Evolutionary conservation across 2,888 invertebrate genomes (phyloP), one percentile per base, ranked within the genome.

Genomic region (Caenorhabditis panamensis): DNA sequence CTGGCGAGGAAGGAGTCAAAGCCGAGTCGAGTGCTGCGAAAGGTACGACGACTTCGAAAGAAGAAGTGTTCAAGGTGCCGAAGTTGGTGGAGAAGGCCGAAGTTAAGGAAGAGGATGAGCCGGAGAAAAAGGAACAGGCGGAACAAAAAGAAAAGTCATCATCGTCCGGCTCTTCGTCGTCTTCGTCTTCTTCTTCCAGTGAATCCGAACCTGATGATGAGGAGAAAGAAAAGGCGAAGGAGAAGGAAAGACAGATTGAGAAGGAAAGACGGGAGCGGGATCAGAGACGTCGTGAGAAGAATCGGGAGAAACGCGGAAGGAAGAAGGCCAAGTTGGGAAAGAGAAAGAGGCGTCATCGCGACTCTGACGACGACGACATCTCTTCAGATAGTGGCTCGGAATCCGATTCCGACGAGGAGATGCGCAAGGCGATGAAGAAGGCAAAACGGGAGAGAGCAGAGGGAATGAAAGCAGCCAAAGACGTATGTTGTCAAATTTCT

Each of bases 1-100:
- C 95, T 28, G 96, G 96, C 0, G 95, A 95, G 89, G 94, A 87
- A 41, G 89, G 89, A 9, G 64, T 78, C 1, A 71, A 79, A n/a
- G 80, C 79, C 2, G 79, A 75, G 41, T 58, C 59, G 2, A 64
- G 75, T 22, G 77, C 78, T n/a, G 78, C 81, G 5, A 47, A 47
- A 16, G 80, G 80, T n/a, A 66, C 67, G n/a, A 80, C 75, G 11
- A 80, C 80, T 8, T 69, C 75, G 9, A 80, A 66, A 1, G 75
- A 80, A 44, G 61, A 59, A 37, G 63, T 68, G 1, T 80, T 80
- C 72, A 79, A 79, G 41, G 62, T 58, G 4, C 79, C 76, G 9
- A 62, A 76, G 16, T n/a, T 76, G 37, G 8, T 61, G 0, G 53
- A 66, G 22, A 56, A 49, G n/a, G 5, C 13, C n/a, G 72, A 64